Percentiles rank a stretch among this genome's conserved stretches.
Conservation (phyloP, 2,888 invertebrate species). For the Phyto melanocephala region DNA sequence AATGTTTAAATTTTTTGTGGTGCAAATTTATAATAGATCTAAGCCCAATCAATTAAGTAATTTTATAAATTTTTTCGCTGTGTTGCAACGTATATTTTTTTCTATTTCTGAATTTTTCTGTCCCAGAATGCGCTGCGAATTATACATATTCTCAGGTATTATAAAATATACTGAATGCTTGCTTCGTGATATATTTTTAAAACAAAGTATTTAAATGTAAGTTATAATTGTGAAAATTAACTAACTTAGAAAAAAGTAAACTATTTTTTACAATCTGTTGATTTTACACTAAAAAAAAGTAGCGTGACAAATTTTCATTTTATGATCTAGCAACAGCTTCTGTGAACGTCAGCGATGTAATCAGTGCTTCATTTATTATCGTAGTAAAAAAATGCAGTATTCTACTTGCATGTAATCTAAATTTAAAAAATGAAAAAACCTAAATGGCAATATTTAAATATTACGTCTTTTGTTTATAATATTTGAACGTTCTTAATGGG, state of each 20-base stretch:
- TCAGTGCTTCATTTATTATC: neutral
- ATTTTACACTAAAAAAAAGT: neutral
- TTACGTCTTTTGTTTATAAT: too few relatives aligned
- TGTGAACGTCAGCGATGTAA: constrained; percentile 21
- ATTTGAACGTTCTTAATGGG: too few relatives aligned
- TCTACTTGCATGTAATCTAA: neutral
- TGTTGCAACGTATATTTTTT: too few relatives aligned
- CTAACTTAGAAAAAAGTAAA: constrained; percentile 16
- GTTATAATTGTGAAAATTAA: neutral
- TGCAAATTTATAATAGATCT: too few relatives aligned
- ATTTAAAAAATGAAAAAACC: neutral
- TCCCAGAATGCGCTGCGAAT: neutral
- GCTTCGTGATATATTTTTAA: constrained; percentile 27
- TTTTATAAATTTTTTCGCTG: too few relatives aligned
- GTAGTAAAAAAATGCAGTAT: neutral
- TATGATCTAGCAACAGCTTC: constrained; percentile 41
- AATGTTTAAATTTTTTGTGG: too few relatives aligned
- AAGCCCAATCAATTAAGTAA: too few relatives aligned
- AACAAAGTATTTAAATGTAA: neutral
- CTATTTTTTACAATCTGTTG: neutral
- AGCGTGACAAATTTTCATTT: constrained; percentile 28
- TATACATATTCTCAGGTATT: constrained; percentile 20
- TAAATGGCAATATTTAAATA: too few relatives aligned
- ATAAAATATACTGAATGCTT: neutral
- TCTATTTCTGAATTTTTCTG: too few relatives aligned